Evolutionary conservation across 2,797 vertebrate species (phyloP), one percentile per base, ranked within the genome.

Genomic region (Fringilla coelebs): DNA sequence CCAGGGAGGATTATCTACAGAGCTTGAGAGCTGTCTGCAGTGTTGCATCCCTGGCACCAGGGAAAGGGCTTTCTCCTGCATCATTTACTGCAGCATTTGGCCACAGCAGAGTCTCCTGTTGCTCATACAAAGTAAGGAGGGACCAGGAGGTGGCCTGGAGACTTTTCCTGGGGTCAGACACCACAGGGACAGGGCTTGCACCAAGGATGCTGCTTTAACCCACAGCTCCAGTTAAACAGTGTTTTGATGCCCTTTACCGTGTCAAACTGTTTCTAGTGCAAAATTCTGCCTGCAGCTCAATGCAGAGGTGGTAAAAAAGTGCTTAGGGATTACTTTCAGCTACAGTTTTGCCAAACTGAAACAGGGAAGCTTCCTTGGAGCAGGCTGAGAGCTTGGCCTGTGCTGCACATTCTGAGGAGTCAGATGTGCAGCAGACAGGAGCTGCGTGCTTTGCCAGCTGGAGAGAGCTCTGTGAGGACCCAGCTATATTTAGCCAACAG

Each of bases 391-490:
- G 43, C 67, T 70, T 62, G 79, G 76, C 70, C 77, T 41, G 51
- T 0, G 13, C 51, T 71, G 52, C 45, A 29, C 0, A 0, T 38
- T 88, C 58, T 1, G 12, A 48, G n/a, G 67, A 83, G 34, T 91
- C 66, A 78, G 72, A 58, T 14, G 60, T 61, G 63, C 5, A 13
- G 66, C 54, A 77, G 71, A 65, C 72, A 83, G 74, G 17, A 63
- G 32, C 71, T 62, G 48, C 20, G 38, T 5, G 13, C 48, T 77
- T 41, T 91, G 77, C 83, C 88, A 94, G 80, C 85, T 86, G 85
- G 54, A 78, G 63, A 7, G 4, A 75, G 74, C 70, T 67, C 75
- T 54, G 88, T 0, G 0, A 91, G 76, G 6, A 62, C 28, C 55
- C 90, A 66, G 77, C 63, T 90, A 73, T 70, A 48, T 85, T 85